These are phyloP conservation scores for Eunapius fragilis DNA, from an alignment of 37 sponge, comb jelly and placozoan genomes.

Conservation along the genomic window DNA sequence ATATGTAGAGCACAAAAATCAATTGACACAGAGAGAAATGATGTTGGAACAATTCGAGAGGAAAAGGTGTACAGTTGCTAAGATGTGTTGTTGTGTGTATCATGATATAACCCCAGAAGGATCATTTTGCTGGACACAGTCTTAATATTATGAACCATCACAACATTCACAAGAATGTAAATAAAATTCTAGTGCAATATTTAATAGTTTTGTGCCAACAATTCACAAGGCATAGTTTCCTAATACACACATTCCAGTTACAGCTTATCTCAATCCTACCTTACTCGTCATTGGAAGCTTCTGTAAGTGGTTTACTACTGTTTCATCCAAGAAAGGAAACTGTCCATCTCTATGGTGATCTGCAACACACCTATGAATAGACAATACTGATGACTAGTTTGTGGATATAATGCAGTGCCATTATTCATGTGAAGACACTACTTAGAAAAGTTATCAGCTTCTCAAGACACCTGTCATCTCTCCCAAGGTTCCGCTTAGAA, in stretches of 20 bases:
- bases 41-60: no score
- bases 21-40: no score
- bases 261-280: conserved; percentile 41
- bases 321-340: conserved; percentile 96
- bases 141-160: no score
- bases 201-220: not conserved
- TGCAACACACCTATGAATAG: conserved; percentile 82
- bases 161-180: no score
- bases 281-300: conserved; percentile 77
- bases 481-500: conserved; percentile 90
- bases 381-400: not conserved
- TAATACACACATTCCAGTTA: not conserved
- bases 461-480: conserved; percentile 91
- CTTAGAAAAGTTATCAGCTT: not conserved
- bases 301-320: conserved; percentile 85
- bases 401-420: no score
- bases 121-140: no score
- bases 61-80: no score
- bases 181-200: not conserved
- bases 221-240: not conserved
- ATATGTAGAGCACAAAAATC: no score
- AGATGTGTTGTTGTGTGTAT: no score
- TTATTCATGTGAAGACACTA: not conserved
- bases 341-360: conserved; percentile 93
- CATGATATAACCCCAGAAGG: no score